Base-by-base conservation (phyloP, 2,888 invertebrate species). In the Diaperis boleti region DNA sequence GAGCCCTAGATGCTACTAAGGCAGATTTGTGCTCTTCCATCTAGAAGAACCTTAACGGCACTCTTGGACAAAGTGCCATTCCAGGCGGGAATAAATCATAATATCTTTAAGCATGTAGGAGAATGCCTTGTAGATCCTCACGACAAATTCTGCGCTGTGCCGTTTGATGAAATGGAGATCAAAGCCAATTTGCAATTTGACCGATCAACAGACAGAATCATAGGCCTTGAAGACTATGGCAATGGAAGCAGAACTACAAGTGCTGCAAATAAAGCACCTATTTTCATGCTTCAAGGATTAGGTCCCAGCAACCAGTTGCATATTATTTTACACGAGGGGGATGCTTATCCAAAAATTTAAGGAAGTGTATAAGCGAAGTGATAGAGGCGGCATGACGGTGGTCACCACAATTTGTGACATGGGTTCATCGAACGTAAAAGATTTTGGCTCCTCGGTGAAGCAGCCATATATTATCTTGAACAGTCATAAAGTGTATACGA, bases 151-250 rank as follows among this genome's bases (percentile, higher is more conserved):
- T 69, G 64, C 54, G 33, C 14, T 3, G 18, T 69, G n/a, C 13
- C 56, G 3, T 64, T 69, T 29, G 66, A 66, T 52, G 68, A 70
- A 59, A 67, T 69, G 49, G 69, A 68, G 37, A 66, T 70, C n/a
- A 59, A 56, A 35, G 56, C 65, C 47, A 13, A 68, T 52, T 3
- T 69, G 1, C 55, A 66, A 8, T 66, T 66, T 59, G 63, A 66
- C 47, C 11, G 6, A 3, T 5, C 15, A 14, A 20, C 33, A 6
- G 66, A 65, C 33, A 20, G 52, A 20, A 69, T 69, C 6, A 6
- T 63, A 22, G 69, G 67, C 1, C 67, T 63, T 54, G 62, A 68
- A 50, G 66, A 70, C 10, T 37, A 60, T 6, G 59, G 59, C 3
- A 8, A 17, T 26, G 37, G 49, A 4, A 13, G 20, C 7, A 3